Evolutionary conservation across 2,888 invertebrate genomes (phyloP).

Genomic region (Drosophila recens): DNA sequence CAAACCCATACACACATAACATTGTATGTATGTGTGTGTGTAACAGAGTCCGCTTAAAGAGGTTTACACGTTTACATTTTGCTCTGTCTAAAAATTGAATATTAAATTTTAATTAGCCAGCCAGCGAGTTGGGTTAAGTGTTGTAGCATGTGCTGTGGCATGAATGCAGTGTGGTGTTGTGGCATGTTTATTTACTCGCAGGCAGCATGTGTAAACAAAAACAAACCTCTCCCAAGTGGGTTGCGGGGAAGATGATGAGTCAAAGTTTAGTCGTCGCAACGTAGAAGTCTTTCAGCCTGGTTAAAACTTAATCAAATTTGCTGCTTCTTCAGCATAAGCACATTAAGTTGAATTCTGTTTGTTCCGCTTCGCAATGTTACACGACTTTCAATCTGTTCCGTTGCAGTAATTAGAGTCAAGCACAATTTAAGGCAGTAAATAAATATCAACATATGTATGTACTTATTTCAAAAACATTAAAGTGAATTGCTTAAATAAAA

Average conservation of each 20-base stretch:
- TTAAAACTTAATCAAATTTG: conserved; percentile 45
- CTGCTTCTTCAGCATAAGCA: conserved; percentile 17
- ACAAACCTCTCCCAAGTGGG: conserved; percentile 14
- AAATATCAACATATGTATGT: neutral
- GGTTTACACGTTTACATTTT: conserved; percentile 45
- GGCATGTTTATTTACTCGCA: conserved; percentile 50
- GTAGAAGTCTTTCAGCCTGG: neutral
- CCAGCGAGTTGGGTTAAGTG: conserved; percentile 51
- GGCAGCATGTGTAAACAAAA: conserved; percentile 48
- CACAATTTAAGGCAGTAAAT: neutral
- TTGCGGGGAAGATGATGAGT: conserved; percentile 1
- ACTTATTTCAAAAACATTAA: neutral
- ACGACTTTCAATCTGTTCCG: conserved; percentile 13
- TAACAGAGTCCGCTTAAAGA: conserved; percentile 36
- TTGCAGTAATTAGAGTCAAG: neutral
- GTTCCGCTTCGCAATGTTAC: neutral
- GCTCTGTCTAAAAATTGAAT: conserved; percentile 67
- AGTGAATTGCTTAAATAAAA: no score
- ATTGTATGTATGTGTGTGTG: conserved; percentile 1
- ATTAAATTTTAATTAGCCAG: conserved; percentile 76
- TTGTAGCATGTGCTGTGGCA: conserved; percentile 19
- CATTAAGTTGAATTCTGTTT: conserved; percentile 39
- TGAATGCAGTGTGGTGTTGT: conserved; percentile 9
- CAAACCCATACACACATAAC: conserved; percentile 27
- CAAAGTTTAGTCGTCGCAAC: conserved; percentile 11